These are phyloP conservation scores for Irena cyanogastra DNA, from an alignment of 2,113 vertebrate species.

Conservation along the genomic window DNA sequence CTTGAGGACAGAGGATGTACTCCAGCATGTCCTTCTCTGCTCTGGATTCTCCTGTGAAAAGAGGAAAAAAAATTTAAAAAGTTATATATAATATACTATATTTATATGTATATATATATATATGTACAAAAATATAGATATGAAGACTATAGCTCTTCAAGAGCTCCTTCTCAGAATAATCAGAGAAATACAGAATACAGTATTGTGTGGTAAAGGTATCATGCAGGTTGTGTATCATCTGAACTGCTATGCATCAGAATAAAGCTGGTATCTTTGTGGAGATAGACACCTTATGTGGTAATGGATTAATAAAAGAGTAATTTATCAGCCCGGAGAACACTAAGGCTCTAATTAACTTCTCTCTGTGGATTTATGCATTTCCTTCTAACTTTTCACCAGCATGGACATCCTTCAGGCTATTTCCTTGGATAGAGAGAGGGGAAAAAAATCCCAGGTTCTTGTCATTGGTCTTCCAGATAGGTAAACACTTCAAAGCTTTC, in stretches of 20 bases:
- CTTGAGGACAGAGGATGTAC: neutral
- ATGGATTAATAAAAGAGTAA: neutral
- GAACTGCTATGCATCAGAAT: neutral
- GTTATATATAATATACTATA: too few species aligned
- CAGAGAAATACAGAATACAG: neutral
- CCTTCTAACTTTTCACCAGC: neutral
- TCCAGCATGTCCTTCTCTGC: neutral
- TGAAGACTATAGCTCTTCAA: neutral
- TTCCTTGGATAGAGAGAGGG: neutral
- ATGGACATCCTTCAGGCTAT: neutral
- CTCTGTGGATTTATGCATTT: neutral
- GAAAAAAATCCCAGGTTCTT: neutral
- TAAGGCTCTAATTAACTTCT: neutral
- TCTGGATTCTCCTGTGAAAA: neutral
- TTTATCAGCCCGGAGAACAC: neutral
- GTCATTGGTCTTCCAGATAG: neutral
- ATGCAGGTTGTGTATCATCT: neutral
- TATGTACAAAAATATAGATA: too few species aligned
- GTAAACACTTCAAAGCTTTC: neutral
- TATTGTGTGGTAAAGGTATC: neutral
- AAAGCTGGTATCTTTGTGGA: neutral
- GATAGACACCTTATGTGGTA: neutral
- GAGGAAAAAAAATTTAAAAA: too few species aligned
- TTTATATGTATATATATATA: too few species aligned
- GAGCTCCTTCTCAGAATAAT: neutral